Evolutionary conservation across 2,888 invertebrate species (phyloP).

Genomic region (Drosophila gaucha): DNA sequence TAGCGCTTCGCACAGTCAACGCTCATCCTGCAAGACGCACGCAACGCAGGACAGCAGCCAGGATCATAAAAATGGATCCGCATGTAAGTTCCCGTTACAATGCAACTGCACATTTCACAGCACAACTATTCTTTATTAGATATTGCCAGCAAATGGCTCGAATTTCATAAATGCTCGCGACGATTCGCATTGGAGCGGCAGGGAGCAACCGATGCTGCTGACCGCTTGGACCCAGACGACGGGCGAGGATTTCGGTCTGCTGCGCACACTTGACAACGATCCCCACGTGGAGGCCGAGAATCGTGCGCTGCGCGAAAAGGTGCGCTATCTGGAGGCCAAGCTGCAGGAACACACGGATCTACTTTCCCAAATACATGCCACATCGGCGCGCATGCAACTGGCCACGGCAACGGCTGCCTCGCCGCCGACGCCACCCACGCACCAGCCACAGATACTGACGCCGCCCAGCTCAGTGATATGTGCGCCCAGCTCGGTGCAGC

Average conservation of each 20-base stretch:
- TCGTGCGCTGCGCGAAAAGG: slow-evolving; percentile 65
- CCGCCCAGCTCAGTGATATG: slow-evolving; percentile 62
- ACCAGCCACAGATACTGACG: slow-evolving; percentile 45
- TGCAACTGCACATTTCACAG: too few species aligned
- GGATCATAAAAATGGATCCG: slow-evolving; percentile 42
- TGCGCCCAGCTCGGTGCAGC: slow-evolving; percentile 27
- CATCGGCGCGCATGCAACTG: slow-evolving; percentile 60
- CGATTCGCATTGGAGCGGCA: slow-evolving; percentile 1
- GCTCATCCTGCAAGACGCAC: slow-evolving; percentile 36
- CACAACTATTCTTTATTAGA: too few species aligned
- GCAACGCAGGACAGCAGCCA: slow-evolving; percentile 24
- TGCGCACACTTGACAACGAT: slow-evolving; percentile 33
- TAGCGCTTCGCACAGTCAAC: slow-evolving; percentile 47
- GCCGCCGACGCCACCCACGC: slow-evolving; percentile 29
- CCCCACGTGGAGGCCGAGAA: slow-evolving; percentile 49
- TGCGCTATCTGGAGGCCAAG: slow-evolving; percentile 70
- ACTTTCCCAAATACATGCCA: slow-evolving; percentile 72
- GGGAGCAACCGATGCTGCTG: slow-evolving; percentile 52
- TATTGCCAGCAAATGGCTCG: slow-evolving; percentile 33
- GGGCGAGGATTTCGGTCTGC: slow-evolving; percentile 61
- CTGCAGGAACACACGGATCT: slow-evolving; percentile 69
- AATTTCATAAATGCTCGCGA: slow-evolving; percentile 32
- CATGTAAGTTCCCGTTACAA: slow-evolving; percentile 43
- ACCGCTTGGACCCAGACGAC: slow-evolving; percentile 80
- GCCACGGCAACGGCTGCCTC: slow-evolving; percentile 1